A percentile compares a stretch with the other conserved stretches of the same genome.
Conservation (phyloP, 1,140 invertebrate genomes). For the Monochamus saltuarius region DNA sequence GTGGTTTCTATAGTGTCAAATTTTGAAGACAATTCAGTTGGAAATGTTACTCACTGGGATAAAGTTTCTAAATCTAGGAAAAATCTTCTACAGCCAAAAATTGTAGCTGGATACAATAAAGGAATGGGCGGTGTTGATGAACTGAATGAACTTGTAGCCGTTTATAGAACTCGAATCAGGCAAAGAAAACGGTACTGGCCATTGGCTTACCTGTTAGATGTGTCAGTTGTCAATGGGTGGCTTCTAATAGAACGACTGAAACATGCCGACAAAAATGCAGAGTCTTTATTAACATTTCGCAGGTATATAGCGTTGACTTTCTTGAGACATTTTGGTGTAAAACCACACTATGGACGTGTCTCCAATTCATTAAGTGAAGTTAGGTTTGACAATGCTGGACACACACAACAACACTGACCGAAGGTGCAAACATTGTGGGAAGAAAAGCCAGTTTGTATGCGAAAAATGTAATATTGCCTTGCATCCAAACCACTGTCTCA, state of each 20-base stretch:
- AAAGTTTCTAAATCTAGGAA: constrained; percentile 12
- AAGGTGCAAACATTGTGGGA: too few species aligned
- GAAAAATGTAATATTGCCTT: too few species aligned
- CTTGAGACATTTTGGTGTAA: constrained; percentile 5
- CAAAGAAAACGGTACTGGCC: constrained; percentile 16
- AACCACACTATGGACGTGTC: not conserved
- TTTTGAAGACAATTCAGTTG: constrained; percentile 36
- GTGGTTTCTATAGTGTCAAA: constrained; percentile 43
- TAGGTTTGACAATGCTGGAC: constrained; percentile 4
- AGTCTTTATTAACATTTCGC: constrained; percentile 3
- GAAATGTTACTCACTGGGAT: constrained; percentile 21
- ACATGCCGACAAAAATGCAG: constrained; percentile 9
- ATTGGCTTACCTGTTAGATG: not conserved
- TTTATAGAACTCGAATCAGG: constrained; percentile 24
- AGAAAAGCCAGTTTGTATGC: too few species aligned
- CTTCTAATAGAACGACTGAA: constrained; percentile 26
- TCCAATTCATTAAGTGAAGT: constrained; percentile 3
- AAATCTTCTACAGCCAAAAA: constrained; percentile 24
- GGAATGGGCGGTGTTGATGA: constrained; percentile 48
- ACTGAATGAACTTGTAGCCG: constrained; percentile 31
- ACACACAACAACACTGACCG: too few species aligned
- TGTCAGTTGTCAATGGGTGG: constrained; percentile 43
- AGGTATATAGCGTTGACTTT: constrained; percentile 20
- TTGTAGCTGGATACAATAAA: constrained; percentile 44
- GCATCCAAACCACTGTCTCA: too few species aligned